Evolutionary conservation across 2,113 vertebrate species (phyloP).

Genomic region (Laterallus jamaicensis): DNA sequence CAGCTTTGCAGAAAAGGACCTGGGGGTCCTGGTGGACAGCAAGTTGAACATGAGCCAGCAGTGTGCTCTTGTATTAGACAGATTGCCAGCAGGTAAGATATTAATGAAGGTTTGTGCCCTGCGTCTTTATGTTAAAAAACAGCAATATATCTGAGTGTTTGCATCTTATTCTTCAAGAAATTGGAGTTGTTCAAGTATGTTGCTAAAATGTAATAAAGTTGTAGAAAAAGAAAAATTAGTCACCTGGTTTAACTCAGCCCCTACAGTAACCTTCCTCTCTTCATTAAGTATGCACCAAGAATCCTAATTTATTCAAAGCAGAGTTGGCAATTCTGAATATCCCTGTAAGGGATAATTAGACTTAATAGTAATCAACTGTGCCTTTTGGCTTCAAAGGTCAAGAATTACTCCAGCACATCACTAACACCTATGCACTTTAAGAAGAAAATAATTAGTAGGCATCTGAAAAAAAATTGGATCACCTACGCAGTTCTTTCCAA

Average conservation of each 20-base stretch:
- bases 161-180: neutral
- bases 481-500: neutral
- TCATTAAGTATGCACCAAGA: neutral
- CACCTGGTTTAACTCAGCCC: neutral
- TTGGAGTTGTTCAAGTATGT: neutral
- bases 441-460: neutral
- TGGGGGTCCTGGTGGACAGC: neutral
- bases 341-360: constrained; percentile 1
- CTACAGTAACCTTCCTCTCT: neutral
- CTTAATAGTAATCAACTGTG: neutral
- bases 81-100: neutral
- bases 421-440: neutral
- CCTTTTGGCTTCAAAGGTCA: constrained; percentile 23
- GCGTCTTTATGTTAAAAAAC: neutral
- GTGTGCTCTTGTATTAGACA: neutral
- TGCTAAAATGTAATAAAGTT: neutral
- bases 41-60: neutral
- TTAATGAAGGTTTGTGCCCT: neutral
- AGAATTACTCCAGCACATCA: neutral
- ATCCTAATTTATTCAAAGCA: constrained; percentile 1
- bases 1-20: neutral
- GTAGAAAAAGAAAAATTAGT: neutral
- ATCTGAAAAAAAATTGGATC: neutral
- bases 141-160: neutral
- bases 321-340: neutral